phyloP scores from a whole-genome alignment of 2,797 vertebrate genomes.

The Margarornis squamiger region DNA sequence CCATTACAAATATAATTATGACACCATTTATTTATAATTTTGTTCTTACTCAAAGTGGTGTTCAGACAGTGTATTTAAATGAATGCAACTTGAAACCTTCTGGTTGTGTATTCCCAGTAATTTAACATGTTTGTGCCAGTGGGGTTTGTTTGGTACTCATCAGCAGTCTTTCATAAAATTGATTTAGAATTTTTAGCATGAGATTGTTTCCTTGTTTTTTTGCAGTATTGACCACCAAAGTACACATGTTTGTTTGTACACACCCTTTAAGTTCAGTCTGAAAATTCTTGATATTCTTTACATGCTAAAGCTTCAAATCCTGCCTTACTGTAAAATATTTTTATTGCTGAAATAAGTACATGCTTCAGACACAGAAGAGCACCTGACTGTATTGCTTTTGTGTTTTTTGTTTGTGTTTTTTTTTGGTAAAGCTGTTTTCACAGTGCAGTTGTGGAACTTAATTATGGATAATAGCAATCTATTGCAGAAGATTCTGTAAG shows the following conservation, averaged over 20 bases:
- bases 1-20: slow-evolving; percentile 12
- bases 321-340: background rate
- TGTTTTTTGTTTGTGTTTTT: fast-evolving
- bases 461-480: background rate
- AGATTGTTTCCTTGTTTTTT: background rate
- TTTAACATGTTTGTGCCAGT: background rate
- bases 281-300: background rate
- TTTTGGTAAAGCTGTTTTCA: background rate
- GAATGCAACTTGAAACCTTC: background rate
- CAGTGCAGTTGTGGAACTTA: background rate
- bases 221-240: background rate
- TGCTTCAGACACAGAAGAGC: background rate
- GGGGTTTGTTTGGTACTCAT: background rate
- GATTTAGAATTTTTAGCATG: background rate
- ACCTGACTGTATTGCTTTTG: background rate
- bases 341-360: background rate
- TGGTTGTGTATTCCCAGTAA: background rate
- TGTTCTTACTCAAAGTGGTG: background rate
- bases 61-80: background rate
- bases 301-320: background rate
- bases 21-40: background rate
- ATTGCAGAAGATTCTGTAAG: background rate
- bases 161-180: background rate
- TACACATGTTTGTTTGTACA: background rate
- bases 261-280: background rate